Base-by-base conservation (phyloP, 2,797 vertebrate genomes). In the Pampus argenteus region DNA sequence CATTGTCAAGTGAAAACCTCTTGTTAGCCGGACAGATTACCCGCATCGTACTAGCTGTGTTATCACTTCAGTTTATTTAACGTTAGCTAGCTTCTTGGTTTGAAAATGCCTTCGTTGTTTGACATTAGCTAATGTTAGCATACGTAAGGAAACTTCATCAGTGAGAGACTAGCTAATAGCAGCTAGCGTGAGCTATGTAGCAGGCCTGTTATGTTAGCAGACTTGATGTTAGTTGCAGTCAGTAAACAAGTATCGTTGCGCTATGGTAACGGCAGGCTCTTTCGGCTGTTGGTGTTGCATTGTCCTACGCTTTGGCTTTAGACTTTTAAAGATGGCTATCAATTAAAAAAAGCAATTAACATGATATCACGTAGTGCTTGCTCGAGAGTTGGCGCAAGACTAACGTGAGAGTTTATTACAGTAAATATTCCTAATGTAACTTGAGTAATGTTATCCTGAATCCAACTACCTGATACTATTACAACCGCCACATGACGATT, bases 131-230 rank as follows among this genome's bases (percentile, higher is more conserved):
- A 78, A 74, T 59, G 71, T 67, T 84, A 81, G 79, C 79, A 70
- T 68, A 29, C 23, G 28, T 55, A 44, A 64, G 54, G 47, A 74
- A 83, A 86, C 71, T 81, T 79, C 57, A 10, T 5, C 3, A 20
- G 54, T 47, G 58, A 25, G 18, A 44, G 52, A 47, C 42, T 59
- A 77, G 72, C 54, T 59, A 56, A 36, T 29, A 54, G 20, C 57
- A 51, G 75, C 81, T 77, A 84, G 67, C 86, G 74, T 79, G 76
- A 84, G 67, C 87, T 76, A 11, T 45, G 49, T 79, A 86, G 76
- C 86, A 67, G 88, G 85, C 88, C 86, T 48, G 25, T 44, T 1
- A 29, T 70, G 66, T 82, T 79, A 76, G 78, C 85, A 48, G 71
- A 73, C 50, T 79, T 78, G 60, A 76, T 40, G 59, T 65, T 79